Percentiles rank a stretch among this genome's conserved stretches.
These are phyloP conservation scores for Bovichtus variegatus DNA, from an alignment of 2,797 vertebrate species.

Conservation along the genomic window DNA sequence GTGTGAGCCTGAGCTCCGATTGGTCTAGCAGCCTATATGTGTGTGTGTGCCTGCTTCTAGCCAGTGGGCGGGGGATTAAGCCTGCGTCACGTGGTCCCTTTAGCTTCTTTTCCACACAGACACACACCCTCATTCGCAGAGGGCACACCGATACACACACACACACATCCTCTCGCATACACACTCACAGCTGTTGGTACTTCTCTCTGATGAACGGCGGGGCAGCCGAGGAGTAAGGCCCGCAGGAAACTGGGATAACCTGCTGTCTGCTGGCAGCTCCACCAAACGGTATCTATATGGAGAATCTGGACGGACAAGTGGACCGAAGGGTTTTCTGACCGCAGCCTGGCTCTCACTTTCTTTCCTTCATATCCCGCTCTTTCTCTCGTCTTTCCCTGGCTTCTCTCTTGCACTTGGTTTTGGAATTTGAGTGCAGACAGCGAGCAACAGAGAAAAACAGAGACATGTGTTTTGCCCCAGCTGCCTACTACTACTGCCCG, in stretches of 20 bases:
- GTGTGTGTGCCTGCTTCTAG: constrained; percentile 49
- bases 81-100: constrained; percentile 80
- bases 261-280: constrained; percentile 25
- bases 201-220: constrained; percentile 50
- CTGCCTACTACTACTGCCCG: constrained; percentile 55
- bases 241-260: constrained; percentile 54
- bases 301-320: constrained; percentile 47
- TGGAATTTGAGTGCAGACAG: constrained; percentile 50
- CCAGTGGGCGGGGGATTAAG: constrained; percentile 83
- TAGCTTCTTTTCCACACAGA: constrained; percentile 82
- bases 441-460: constrained; percentile 43
- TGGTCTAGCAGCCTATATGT: constrained; percentile 67
- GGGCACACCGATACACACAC: constrained; percentile 47
- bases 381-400: constrained; percentile 20
- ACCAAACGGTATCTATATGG: constrained; percentile 44
- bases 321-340: constrained; percentile 48
- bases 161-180: constrained; percentile 54
- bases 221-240: constrained; percentile 38
- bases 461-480: constrained; percentile 77
- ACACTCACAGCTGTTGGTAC: constrained; percentile 80
- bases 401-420: constrained; percentile 45
- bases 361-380: constrained; percentile 19
- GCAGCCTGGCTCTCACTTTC: constrained; percentile 28
- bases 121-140: constrained; percentile 68
- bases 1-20: constrained; percentile 69